phyloP scores from a whole-genome alignment of 2,888 invertebrate genomes.

The Drosophila yooni region DNA sequence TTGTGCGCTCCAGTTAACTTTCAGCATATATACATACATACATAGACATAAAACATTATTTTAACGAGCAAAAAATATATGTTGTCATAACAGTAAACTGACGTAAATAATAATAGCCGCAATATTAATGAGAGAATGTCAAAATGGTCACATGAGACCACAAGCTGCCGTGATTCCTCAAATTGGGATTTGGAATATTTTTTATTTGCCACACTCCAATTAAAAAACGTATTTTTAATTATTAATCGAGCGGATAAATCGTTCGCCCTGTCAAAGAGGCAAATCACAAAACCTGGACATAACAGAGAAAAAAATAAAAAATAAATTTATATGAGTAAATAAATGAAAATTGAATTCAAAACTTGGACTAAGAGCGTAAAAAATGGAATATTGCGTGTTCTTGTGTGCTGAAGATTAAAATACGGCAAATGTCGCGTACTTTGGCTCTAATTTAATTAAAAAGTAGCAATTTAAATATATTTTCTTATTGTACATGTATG shows the following conservation, averaged over 20 bases:
- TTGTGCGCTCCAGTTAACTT: not conserved
- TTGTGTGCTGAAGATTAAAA: not conserved
- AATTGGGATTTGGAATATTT: not conserved
- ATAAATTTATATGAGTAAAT: not conserved
- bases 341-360: not conserved
- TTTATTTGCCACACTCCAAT: not conserved
- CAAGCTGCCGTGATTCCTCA: not conserved
- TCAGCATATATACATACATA: not conserved
- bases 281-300: not conserved
- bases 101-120: not conserved
- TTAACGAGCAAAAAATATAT: constrained; percentile 17
- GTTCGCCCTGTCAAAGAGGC: not conserved
- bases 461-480: not conserved
- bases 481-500: too few species aligned
- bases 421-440: not conserved
- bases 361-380: not conserved
- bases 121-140: constrained; percentile 7
- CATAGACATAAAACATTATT: constrained; percentile 6
- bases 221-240: not conserved
- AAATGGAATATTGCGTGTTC: not conserved
- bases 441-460: not conserved
- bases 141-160: not conserved
- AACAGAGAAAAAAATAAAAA: not conserved
- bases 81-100: constrained; percentile 4
- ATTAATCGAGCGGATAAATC: constrained; percentile 5